Conservation (phyloP, 2,888 invertebrate genomes). For the Polymixis flavicincta region DNA sequence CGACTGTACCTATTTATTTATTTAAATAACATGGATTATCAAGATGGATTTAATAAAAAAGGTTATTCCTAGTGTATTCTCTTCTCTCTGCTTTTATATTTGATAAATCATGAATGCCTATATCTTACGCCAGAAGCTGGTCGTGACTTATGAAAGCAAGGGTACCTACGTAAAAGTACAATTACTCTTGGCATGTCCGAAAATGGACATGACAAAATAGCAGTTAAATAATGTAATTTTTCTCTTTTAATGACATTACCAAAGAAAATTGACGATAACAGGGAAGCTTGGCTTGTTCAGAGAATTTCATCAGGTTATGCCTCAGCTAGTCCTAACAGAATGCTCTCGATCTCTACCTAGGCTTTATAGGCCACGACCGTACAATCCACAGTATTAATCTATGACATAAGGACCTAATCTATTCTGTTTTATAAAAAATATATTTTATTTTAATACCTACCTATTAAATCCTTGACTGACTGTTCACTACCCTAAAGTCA, state of each 20-base stretch:
- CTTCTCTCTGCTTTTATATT: neutral
- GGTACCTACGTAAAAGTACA: neutral
- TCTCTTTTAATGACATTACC: neutral
- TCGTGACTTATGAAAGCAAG: conserved; percentile 22
- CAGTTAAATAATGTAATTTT: neutral
- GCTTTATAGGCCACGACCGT: conserved; percentile 18
- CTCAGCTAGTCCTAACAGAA: neutral
- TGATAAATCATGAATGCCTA: neutral
- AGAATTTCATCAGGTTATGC: neutral
- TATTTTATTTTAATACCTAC: conserved; percentile 62
- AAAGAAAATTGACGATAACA: neutral
- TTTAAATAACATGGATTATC: no score
- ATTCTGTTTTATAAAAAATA: conserved; percentile 52
- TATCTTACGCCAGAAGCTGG: conserved; percentile 37
- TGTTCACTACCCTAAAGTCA: conserved; percentile 61
- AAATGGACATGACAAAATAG: neutral
- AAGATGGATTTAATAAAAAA: neutral
- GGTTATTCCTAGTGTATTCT: neutral
- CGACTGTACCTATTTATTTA: no score
- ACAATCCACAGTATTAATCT: conserved; percentile 21
- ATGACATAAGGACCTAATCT: conserved; percentile 33
- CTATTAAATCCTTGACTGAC: conserved; percentile 62
- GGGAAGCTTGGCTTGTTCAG: neutral
- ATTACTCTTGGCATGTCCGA: neutral
- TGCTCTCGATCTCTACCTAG: neutral